phyloP scores from a whole-genome alignment of 2,113 vertebrate genomes.

The Sapayoa aenigma region DNA sequence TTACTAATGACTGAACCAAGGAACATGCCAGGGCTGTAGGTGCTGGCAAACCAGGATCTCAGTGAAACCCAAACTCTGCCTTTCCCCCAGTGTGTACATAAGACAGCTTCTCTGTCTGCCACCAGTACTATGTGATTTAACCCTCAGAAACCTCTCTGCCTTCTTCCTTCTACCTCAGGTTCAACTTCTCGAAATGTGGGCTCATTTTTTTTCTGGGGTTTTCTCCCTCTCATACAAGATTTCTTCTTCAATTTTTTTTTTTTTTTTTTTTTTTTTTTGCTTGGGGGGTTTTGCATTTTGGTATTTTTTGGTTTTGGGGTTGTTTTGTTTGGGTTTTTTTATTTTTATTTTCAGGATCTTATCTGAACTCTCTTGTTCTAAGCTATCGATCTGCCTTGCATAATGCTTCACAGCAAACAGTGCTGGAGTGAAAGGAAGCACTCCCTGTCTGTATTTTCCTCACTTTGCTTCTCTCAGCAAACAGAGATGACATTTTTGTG shows the following conservation, averaged over 20 bases:
- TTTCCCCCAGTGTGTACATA: neutral
- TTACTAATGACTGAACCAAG: neutral
- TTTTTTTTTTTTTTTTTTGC: neutral
- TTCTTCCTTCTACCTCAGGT: neutral
- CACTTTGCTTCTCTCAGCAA: constrained; percentile 22
- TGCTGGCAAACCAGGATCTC: neutral
- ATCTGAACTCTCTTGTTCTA: constrained; percentile 19
- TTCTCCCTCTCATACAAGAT: neutral
- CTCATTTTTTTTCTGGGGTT: neutral
- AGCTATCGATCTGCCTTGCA: constrained; percentile 41
- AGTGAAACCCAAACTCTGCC: neutral
- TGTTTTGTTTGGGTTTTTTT: too few relatives aligned
- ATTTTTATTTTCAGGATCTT: constrained; percentile 28
- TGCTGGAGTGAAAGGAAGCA: constrained; percentile 10
- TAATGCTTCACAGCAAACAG: constrained; percentile 24
- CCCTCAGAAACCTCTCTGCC: neutral
- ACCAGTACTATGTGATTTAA: neutral
- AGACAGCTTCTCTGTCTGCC: neutral
- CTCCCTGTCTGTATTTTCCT: neutral
- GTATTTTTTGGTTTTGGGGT: neutral
- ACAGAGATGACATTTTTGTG: constrained; percentile 58
- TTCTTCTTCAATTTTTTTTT: neutral
- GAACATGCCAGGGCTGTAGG: neutral
- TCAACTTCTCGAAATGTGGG: neutral
- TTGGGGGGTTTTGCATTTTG: too few relatives aligned